These are phyloP conservation scores for Mus pahari DNA, from an alignment of 2,113 vertebrate genomes.

Conservation along the genomic window DNA sequence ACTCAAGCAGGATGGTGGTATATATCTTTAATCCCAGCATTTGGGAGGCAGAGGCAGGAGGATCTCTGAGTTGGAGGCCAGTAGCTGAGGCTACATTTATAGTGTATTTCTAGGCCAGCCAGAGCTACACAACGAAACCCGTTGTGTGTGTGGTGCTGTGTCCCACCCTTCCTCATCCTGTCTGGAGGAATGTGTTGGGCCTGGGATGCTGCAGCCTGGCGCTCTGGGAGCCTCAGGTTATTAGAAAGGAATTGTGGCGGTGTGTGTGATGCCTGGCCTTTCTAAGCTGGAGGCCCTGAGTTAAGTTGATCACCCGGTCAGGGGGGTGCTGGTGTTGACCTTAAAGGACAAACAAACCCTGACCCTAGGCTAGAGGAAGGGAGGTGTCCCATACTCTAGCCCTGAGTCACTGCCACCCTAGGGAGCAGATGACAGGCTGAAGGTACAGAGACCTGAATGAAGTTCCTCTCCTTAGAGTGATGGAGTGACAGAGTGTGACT, in stretches of 20 bases:
- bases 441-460: constrained; percentile 14
- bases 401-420: constrained; percentile 64
- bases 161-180: not conserved
- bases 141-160: too few relatives aligned
- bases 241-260: not conserved
- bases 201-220: not conserved
- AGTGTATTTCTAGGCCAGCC: not conserved
- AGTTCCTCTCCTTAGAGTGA: not conserved
- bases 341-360: constrained; percentile 27
- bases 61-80: not conserved
- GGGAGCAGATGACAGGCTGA: not conserved
- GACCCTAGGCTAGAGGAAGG: constrained; percentile 44
- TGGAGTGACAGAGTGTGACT: not conserved
- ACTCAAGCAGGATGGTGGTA: too few relatives aligned
- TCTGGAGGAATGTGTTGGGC: not conserved
- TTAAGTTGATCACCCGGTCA: not conserved
- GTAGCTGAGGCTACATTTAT: not conserved
- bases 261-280: not conserved
- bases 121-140: not conserved
- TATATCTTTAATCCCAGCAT: not conserved
- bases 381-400: constrained; percentile 31
- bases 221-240: not conserved
- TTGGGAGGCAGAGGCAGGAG: not conserved
- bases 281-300: constrained; percentile 2
- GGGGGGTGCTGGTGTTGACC: constrained; percentile 17